Conservation (phyloP, 2,888 invertebrate species). For the Platycheirus rosarum region DNA sequence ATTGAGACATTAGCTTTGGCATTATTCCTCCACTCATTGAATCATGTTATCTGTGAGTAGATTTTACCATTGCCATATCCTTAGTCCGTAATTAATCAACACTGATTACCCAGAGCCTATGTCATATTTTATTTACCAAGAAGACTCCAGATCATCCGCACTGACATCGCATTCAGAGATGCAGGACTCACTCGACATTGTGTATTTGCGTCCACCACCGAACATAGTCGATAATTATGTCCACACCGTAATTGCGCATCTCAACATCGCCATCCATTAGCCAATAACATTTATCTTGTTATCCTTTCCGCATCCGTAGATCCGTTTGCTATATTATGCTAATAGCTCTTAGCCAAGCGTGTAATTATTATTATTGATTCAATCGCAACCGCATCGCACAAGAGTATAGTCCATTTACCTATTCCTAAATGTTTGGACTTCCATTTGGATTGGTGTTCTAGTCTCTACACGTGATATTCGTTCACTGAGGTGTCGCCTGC, state of each 20-base stretch:
- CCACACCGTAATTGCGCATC: conserved; percentile 67
- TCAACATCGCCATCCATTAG: conserved; percentile 67
- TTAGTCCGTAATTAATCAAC: conserved; percentile 60
- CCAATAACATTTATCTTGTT: conserved; percentile 67
- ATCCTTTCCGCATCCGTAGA: conserved; percentile 66
- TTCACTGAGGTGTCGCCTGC: background rate
- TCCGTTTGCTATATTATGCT: conserved; percentile 68
- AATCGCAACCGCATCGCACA: conserved; percentile 55
- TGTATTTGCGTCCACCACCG: conserved; percentile 12
- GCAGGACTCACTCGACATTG: conserved; percentile 8
- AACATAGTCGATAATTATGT: conserved; percentile 61
- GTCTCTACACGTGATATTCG: background rate
- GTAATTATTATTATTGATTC: conserved; percentile 72
- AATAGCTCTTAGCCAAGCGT: conserved; percentile 66
- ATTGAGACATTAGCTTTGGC: conserved; percentile 37
- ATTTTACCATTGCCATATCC: conserved; percentile 15
- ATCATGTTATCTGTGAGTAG: conserved; percentile 28
- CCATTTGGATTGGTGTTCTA: conserved; percentile 24
- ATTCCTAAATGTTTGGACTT: too few species aligned
- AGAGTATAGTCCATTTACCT: too few species aligned
- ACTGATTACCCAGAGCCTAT: conserved; percentile 28
- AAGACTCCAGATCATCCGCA: conserved; percentile 12
- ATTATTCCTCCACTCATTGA: conserved; percentile 27
- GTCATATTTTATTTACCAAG: conserved; percentile 59
- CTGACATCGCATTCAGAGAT: background rate